These are phyloP conservation scores for Smutsia temminckii DNA, from an alignment of 2,797 vertebrate genomes.

Conservation along the genomic window DNA sequence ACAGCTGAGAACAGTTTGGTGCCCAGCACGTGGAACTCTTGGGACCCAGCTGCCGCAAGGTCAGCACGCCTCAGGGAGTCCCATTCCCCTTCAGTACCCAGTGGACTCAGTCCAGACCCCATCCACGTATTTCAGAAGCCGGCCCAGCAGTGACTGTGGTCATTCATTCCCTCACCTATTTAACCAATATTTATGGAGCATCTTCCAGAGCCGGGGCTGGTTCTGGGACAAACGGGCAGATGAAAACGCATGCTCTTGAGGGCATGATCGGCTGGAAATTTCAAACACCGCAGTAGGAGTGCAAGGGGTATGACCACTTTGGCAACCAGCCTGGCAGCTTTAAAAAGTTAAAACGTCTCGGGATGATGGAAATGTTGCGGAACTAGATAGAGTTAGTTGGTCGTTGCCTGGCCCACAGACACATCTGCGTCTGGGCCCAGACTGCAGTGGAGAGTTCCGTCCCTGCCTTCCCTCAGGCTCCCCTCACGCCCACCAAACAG, in stretches of 20 bases:
- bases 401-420: neutral
- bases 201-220: neutral
- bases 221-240: neutral
- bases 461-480: neutral
- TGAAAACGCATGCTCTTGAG: neutral
- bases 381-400: neutral
- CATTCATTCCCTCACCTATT: neutral
- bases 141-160: neutral
- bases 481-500: neutral
- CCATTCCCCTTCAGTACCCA: neutral
- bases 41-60: fast-evolving
- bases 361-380: neutral
- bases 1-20: neutral
- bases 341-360: neutral
- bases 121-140: neutral
- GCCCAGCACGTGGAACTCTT: fast-evolving
- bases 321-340: neutral
- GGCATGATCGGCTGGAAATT: fast-evolving
- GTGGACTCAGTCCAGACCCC: neutral
- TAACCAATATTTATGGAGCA: neutral
- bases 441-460: too few species aligned
- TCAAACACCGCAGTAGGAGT: neutral
- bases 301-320: neutral
- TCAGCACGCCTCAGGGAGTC: neutral
- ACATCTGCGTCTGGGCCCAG: neutral